Evolutionary conservation across 2,888 invertebrate genomes (phyloP).

Genomic region (Temnothorax rugatulus): DNA sequence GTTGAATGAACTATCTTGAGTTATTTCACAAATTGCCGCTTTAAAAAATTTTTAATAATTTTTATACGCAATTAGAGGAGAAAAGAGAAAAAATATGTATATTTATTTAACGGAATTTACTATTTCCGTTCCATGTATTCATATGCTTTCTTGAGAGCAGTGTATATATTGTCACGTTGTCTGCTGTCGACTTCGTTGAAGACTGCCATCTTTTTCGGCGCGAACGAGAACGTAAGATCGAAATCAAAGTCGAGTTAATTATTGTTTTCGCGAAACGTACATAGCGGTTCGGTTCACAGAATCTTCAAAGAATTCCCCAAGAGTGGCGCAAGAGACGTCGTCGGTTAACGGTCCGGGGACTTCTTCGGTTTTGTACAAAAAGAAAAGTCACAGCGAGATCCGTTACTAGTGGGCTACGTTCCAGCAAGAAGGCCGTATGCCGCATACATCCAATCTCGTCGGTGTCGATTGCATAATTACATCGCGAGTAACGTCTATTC

Average conservation of each 20-base stretch:
- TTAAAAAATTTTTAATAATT: not conserved
- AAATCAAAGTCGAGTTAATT: constrained; percentile 18
- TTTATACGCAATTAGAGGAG: not conserved
- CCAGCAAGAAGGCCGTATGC: constrained; percentile 71
- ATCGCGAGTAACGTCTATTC: constrained; percentile 43
- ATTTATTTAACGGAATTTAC: not conserved
- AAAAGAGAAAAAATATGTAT: not conserved
- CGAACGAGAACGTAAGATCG: not conserved
- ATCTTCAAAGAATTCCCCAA: constrained; percentile 30
- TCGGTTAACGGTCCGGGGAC: constrained; percentile 82
- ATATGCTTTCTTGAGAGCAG: not conserved
- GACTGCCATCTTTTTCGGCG: not conserved
- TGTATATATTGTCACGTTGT: not conserved
- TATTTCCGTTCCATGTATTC: not conserved
- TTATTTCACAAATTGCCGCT: constrained; percentile 5
- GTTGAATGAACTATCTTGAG: not conserved
- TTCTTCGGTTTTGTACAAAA: constrained; percentile 80
- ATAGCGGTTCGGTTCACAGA: constrained; percentile 59
- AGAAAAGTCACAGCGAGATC: constrained; percentile 77
- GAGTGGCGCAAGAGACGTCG: constrained; percentile 43
- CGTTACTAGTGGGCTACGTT: constrained; percentile 82
- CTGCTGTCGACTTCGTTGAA: not conserved
- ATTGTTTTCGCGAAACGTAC: constrained; percentile 13
- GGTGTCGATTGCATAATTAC: constrained; percentile 72
- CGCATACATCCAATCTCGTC: constrained; percentile 61